Percentiles rank a stretch among this genome's conserved stretches.
Conservation (phyloP, 2,797 vertebrate species). For the Mus spretus region DNA sequence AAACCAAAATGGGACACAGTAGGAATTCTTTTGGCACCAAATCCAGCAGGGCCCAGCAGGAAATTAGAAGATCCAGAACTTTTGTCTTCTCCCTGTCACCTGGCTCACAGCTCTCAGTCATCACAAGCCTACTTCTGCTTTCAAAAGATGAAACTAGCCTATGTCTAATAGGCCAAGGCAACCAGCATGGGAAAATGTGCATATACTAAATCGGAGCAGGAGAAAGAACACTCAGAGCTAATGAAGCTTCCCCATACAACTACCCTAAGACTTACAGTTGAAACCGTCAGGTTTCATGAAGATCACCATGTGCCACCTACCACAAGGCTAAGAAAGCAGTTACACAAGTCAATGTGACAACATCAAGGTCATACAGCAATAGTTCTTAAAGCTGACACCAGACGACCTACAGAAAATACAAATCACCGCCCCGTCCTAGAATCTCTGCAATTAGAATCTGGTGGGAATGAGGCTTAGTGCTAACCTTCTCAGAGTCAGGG, state of each 20-base stretch:
- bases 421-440: neutral
- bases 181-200: neutral
- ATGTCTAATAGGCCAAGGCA: neutral
- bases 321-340: neutral
- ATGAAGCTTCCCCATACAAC: neutral
- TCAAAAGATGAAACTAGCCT: neutral
- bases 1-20: neutral
- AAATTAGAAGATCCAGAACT: neutral
- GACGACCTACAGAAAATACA: neutral
- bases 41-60: neutral
- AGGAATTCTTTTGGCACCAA: neutral
- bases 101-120: neutral
- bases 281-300: neutral
- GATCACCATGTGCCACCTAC: neutral
- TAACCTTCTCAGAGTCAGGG: constrained; percentile 16
- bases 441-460: constrained; percentile 5
- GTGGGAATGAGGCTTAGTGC: neutral
- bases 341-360: neutral
- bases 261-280: neutral
- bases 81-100: neutral
- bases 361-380: neutral
- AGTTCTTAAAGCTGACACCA: neutral
- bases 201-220: neutral
- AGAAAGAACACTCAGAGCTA: neutral
- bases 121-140: neutral